Evolutionary conservation across 2,113 vertebrate species (phyloP), one percentile per base, ranked within the genome.

Genomic region (Desmodus rotundus): DNA sequence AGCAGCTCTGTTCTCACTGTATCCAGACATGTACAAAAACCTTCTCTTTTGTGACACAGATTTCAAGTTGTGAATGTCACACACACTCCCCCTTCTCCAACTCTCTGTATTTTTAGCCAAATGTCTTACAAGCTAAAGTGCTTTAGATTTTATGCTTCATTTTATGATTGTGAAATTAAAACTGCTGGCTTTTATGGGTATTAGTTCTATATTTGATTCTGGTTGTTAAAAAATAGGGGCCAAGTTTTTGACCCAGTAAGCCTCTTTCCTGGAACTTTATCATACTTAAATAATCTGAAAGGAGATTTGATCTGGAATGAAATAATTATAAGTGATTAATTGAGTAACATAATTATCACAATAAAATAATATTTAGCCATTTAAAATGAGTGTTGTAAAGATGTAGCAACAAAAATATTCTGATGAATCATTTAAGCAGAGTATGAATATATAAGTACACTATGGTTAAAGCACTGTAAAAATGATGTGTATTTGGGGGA

Each of bases 81-180:
- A 58, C 56, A 13, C 19, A 73, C 8, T 88, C 47, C 3, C 0
- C 38, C 7, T 22, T 0, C 7, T 17, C 82, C n/a, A 20, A 31
- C 26, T 43, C 10, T 72, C 28, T 58, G 36, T 77, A 43, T 16
- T 93, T 85, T n/a, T 93, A 52, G 38, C 15, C 54, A 97, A 91
- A 85, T 68, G 43, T 52, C 43, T 93, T 88, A 81, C 56, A 36
- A 45, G 50, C 26, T 86, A 78, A 89, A 93, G 31, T 73, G 36
- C 41, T 90, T 88, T 58, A 72, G 76, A 36, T 56, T 92, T 96
- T 80, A 54, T 85, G 24, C 43, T 88, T 87, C 36, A 72, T 92
- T 94, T 91, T 97, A 93, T 93, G 38, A 76, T 52, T 88, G 24
- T 72, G 33, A 94, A 90, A n/a, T 94, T 61, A 80, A 91, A 95